These are phyloP conservation scores for Esox masquinongy DNA, from an alignment of 2,797 vertebrate species.

Conservation along the genomic window DNA sequence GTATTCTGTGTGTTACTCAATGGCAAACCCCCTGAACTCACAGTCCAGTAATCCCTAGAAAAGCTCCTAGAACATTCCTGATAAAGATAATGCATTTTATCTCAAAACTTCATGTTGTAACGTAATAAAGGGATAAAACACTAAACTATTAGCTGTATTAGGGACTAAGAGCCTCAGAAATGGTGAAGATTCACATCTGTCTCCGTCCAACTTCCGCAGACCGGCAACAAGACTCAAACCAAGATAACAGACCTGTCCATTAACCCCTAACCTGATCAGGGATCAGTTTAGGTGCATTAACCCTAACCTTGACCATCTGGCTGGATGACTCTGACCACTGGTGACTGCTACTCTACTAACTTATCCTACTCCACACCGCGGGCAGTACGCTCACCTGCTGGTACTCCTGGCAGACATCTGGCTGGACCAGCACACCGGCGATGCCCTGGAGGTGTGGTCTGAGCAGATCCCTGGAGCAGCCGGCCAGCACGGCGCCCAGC, in stretches of 20 bases:
- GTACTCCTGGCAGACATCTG: slow-evolving; percentile 79
- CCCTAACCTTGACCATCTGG: not conserved
- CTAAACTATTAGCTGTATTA: not conserved
- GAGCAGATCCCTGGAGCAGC: slow-evolving; percentile 77
- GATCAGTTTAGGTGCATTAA: not conserved
- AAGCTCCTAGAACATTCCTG: slow-evolving; percentile 31
- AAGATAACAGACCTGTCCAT: not conserved
- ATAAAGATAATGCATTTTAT: slow-evolving; percentile 44
- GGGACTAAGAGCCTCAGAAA: not conserved
- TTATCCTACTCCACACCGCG: not conserved
- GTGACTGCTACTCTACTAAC: too few species aligned
- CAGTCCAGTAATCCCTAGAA: slow-evolving; percentile 45
- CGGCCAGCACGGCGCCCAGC: slow-evolving; percentile 78
- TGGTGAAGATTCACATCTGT: not conserved
- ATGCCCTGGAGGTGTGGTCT: slow-evolving; percentile 78
- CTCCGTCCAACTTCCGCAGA: not conserved
- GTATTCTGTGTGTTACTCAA: slow-evolving; percentile 52
- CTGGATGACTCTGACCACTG: not conserved
- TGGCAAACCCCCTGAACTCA: slow-evolving; percentile 55
- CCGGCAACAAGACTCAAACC: not conserved
- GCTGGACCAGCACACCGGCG: slow-evolving; percentile 66
- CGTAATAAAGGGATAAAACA: not conserved
- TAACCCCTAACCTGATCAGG: not conserved
- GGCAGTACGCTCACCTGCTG: slow-evolving; percentile 79
- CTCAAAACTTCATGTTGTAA: not conserved